phyloP scores from a whole-genome alignment of 2,113 vertebrate species.

The Prinia subflava region DNA sequence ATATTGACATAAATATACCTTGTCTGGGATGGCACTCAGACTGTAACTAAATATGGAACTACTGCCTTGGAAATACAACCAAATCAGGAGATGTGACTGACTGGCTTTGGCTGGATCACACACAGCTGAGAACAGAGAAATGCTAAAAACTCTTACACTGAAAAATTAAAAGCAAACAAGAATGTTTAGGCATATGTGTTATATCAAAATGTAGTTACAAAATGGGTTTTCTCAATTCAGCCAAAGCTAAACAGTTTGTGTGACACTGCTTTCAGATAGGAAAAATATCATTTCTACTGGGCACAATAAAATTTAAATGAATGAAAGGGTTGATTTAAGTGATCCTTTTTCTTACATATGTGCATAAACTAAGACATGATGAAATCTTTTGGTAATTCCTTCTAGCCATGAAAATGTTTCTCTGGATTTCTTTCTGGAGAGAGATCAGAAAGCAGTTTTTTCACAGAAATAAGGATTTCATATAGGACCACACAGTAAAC shows the following conservation, averaged over 20 bases:
- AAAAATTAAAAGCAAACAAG: not conserved
- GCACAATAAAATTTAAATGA: not conserved
- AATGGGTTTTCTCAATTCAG: not conserved
- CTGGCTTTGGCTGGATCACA: not conserved
- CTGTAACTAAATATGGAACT: not conserved
- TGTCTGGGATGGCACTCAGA: not conserved
- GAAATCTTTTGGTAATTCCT: not conserved
- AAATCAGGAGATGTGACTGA: not conserved
- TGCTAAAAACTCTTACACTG: not conserved
- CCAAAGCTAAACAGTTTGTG: not conserved
- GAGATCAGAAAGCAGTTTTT: slow-evolving; percentile 4
- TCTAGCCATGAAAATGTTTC: not conserved
- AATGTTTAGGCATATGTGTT: not conserved
- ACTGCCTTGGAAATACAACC: not conserved
- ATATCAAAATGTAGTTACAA: not conserved
- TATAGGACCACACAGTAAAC: slow-evolving; percentile 15
- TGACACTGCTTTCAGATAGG: not conserved
- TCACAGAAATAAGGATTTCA: not conserved
- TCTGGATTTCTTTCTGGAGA: slow-evolving; percentile 20
- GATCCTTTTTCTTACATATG: not conserved
- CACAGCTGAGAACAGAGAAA: not conserved
- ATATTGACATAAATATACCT: not conserved
- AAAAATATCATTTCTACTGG: not conserved
- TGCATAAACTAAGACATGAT: not conserved
- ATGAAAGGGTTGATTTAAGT: not conserved